Base-by-base conservation (phyloP, 1,140 invertebrate genomes). In the Bathynomus jamesi region DNA sequence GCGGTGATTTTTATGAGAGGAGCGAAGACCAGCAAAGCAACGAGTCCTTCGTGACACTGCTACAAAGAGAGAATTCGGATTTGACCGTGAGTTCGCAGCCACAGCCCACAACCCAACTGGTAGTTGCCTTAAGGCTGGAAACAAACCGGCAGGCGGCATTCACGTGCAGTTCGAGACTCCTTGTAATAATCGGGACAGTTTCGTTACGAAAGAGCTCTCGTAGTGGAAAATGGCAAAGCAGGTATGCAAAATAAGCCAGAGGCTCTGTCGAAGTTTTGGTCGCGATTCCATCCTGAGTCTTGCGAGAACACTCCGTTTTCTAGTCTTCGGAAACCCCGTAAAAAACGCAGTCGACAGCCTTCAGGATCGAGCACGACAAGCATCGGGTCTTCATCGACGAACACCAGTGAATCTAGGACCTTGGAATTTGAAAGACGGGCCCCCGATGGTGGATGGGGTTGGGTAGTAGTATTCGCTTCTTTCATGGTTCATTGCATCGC, bases 401-500 rank as follows among this genome's bases (percentile, higher is more conserved):
- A 25, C 21, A 70, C 72, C 4, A 62, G 32, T 21, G 62, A 68
- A 28, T 65, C 69, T 3, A 27, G 61, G 2, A 29, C 46, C 8
- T 71, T 67, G 1, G 75, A 77, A 61, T 60, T 78, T 13, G 73
- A 78, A 68, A 40, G 76, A 25, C 69, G 67, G 13, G 76, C 76
- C 13, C 76, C 76, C n/a, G 76, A 78, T 63, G 76, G 76, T 31
- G 76, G 76, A 5, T 78, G 76, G 76, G 76, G 76, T 0, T 78
- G 76, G 72, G 73, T 78, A 13, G 92, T 81, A 0, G 93, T 96
- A 0, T 80, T 89, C 3, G 87, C 92, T 0, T 90, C 93, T 0
- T 95, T 96, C 78, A 86, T 95, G 82, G 90, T 94, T 65, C 95
- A 95, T 81, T 84, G 96, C 27, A 95, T 96, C 75, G 92, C 93